Base-by-base conservation (phyloP, 1,140 invertebrate species). In the Philotrypesis tridentata region DNA sequence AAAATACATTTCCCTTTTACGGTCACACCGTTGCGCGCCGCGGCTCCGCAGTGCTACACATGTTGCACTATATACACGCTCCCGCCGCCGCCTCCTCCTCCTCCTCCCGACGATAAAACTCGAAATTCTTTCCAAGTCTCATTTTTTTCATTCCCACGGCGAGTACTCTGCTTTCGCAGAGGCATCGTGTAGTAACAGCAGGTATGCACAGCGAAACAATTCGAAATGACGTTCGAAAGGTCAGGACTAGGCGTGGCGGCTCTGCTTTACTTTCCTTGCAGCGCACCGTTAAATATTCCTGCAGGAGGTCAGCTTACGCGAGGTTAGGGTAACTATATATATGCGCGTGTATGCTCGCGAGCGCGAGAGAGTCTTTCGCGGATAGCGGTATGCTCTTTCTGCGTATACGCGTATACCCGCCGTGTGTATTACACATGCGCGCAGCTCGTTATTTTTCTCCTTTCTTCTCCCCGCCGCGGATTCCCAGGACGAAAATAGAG, bases 281-380 rank as follows among this genome's bases (percentile, higher is more conserved):
- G 63, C 77, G 84, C 84, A 81, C 86, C 86, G 86, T 87, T 87
- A 87, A 84, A 83, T 72, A n/a, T 71, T 4, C 72, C 70, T 17
- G 80, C 82, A 79, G 80, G 83, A 84, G 85, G 82, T 85, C 84
- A 84, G 73, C 75, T 85, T 85, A 85, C 82, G 77, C 84, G 84
- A 87, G 86, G 86, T 87, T 87, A 87, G 85, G 85, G 86, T 85
- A 85, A 5, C 33, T 37, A n/a, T n/a, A n/a, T n/a, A n/a, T 37
- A 37, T 37, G 3, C 33, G 33, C 33, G n/a, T n/a, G n/a, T n/a
- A n/a, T n/a, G 33, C 33, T 37, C 33, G 9, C 9, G 33, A 37
- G 33, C 3, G 14, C 17, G 0, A 21, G 14, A 14, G 37, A n/a
- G 67, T 8, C 40, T 79, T 37, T 55, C 48, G 25, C 48, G 37